Evolutionary conservation across 2,113 vertebrate species (phyloP).

Genomic region (Tragelaphus scriptus): DNA sequence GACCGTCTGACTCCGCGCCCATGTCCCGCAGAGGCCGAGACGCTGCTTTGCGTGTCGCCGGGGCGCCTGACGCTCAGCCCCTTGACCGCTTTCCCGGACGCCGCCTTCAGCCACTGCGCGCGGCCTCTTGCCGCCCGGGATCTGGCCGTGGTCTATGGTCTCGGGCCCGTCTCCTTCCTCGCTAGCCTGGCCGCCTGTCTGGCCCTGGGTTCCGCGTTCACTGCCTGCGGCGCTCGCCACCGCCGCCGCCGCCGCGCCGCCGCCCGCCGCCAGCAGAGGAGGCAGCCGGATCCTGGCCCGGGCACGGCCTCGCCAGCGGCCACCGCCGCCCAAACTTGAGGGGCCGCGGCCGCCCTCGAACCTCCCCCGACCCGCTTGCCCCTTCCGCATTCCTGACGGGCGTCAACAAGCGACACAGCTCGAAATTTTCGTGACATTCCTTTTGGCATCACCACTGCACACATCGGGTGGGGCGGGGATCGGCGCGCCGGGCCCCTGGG

Average conservation of each 20-base stretch:
- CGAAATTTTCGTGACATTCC: slow-evolving; percentile 31
- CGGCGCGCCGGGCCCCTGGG: background rate
- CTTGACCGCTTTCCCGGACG: slow-evolving; percentile 68
- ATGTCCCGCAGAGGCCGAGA: slow-evolving; percentile 72
- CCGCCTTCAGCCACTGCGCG: slow-evolving; percentile 78
- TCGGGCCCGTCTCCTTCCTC: slow-evolving; percentile 77
- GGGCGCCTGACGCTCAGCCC: slow-evolving; percentile 64
- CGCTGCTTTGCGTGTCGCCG: slow-evolving; percentile 67
- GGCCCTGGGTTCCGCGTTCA: slow-evolving; percentile 55
- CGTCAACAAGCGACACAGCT: slow-evolving; percentile 37
- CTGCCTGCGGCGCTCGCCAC: slow-evolving; percentile 51
- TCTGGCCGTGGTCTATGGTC: slow-evolving; percentile 60
- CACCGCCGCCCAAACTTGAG: background rate
- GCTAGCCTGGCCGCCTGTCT: slow-evolving; percentile 78
- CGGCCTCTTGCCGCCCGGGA: slow-evolving; percentile 19
- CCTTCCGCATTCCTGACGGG: background rate
- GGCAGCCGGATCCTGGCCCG: background rate
- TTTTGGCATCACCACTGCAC: slow-evolving; percentile 64
- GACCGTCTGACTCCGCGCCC: background rate
- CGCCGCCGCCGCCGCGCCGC: background rate
- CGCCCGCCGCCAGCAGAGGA: background rate
- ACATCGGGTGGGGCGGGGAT: background rate
- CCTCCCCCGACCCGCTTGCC: background rate
- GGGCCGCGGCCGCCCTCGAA: background rate
- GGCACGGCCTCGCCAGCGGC: background rate